Evolutionary conservation across 1,140 invertebrate genomes (phyloP).

Genomic region (Drosophila carrolli): DNA sequence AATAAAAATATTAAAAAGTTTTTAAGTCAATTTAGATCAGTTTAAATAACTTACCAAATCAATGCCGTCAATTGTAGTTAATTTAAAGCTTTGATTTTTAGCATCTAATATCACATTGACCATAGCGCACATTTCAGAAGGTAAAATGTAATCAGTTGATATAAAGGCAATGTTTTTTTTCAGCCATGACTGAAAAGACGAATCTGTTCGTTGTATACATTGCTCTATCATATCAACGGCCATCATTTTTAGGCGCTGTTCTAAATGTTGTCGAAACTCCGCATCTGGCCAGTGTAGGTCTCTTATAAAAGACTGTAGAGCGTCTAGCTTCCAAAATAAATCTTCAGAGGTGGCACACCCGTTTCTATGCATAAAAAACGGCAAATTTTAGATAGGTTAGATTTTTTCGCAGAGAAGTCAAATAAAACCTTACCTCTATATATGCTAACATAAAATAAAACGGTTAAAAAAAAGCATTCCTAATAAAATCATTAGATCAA

Average conservation of each 20-base stretch:
- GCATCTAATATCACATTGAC: slow-evolving; percentile 98
- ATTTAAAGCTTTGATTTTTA: slow-evolving; percentile 97
- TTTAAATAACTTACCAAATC: slow-evolving; percentile 91
- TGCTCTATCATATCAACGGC: slow-evolving; percentile 99
- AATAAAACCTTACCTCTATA: neutral
- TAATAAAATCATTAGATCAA: neutral
- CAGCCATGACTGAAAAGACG: slow-evolving; percentile 94
- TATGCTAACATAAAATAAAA: slow-evolving; percentile 3
- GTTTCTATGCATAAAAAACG: slow-evolving; percentile 87
- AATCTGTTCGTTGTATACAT: slow-evolving; percentile 95
- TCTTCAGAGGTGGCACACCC: slow-evolving; percentile 99
- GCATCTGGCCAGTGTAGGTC: slow-evolving; percentile 99
- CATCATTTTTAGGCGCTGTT: slow-evolving; percentile 98
- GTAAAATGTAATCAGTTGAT: slow-evolving; percentile 98
- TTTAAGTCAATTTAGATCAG: neutral
- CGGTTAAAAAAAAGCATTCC: slow-evolving; percentile 1
- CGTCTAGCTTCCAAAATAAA: slow-evolving; percentile 99
- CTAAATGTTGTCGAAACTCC: slow-evolving; percentile 98
- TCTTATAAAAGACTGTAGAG: slow-evolving; percentile 98
- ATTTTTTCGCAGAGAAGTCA: neutral
- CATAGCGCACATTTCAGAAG: slow-evolving; percentile 99
- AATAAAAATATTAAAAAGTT: slow-evolving; percentile 1
- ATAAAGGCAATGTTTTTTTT: slow-evolving; percentile 98
- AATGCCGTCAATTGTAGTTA: slow-evolving; percentile 97
- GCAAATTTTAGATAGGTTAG: slow-evolving; percentile 11